Evolutionary conservation across 2,888 invertebrate genomes (phyloP).

Genomic region (Sinodicranocentrus sp.): DNA sequence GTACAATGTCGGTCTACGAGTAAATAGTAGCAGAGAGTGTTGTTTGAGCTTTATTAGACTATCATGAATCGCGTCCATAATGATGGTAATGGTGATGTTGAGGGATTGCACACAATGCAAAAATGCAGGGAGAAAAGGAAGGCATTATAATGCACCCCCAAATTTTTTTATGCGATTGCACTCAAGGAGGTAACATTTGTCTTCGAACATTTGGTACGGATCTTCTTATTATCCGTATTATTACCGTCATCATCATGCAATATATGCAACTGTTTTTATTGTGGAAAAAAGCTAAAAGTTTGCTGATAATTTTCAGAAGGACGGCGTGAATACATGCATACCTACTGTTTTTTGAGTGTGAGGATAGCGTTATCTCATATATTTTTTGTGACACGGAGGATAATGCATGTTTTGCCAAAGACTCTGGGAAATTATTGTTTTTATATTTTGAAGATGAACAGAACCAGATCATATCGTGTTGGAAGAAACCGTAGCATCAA

Average conservation of each 20-base stretch:
- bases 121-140: conserved; percentile 2
- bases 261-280: too few species aligned
- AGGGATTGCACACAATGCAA: neutral
- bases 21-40: neutral
- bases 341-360: too few species aligned
- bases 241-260: conserved; percentile 33
- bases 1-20: neutral
- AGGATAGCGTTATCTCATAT: too few species aligned
- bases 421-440: too few species aligned
- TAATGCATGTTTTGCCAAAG: too few species aligned
- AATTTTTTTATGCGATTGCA: conserved; percentile 28
- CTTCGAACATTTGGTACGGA: conserved; percentile 8
- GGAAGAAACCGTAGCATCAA: too few species aligned
- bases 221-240: conserved; percentile 31
- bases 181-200: conserved; percentile 35
- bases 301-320: too few species aligned
- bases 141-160: conserved; percentile 44
- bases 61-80: conserved; percentile 47
- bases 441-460: too few species aligned
- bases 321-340: too few species aligned
- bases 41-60: conserved; percentile 41
- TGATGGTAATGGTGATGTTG: conserved; percentile 30
- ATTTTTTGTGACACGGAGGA: too few species aligned
- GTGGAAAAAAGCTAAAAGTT: too few species aligned
- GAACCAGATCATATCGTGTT: too few species aligned